A percentile compares a stretch with the other conserved stretches of the same genome.
Evolutionary conservation across 1,140 invertebrate species (phyloP).

Genomic region (Luehdorfia chinensis): DNA sequence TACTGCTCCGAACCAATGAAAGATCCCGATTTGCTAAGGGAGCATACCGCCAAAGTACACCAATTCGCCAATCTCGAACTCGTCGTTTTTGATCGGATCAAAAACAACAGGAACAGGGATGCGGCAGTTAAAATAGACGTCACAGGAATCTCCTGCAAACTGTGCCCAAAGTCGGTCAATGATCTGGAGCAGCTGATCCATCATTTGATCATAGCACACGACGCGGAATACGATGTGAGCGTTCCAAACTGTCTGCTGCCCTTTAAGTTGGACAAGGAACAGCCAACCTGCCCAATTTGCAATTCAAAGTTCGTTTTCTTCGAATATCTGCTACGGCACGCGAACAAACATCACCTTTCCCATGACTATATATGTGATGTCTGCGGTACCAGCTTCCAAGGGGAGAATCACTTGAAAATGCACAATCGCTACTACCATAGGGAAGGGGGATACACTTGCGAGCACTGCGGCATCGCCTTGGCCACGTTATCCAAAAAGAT

Average conservation of each 20-base stretch:
- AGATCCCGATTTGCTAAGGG: conserved; percentile 42
- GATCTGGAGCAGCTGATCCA: conserved; percentile 55
- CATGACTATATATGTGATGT: conserved; percentile 68
- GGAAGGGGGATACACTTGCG: conserved; percentile 59
- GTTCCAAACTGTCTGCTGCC: conserved; percentile 61
- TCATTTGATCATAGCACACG: conserved; percentile 65
- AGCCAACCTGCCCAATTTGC: conserved; percentile 55
- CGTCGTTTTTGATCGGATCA: conserved; percentile 50
- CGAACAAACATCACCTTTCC: conserved; percentile 59
- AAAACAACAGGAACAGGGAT: conserved; percentile 62
- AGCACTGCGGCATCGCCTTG: conserved; percentile 46
- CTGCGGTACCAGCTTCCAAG: conserved; percentile 64
- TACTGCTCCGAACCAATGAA: conserved; percentile 60
- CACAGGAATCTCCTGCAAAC: conserved; percentile 49
- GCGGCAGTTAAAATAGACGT: conserved; percentile 67
- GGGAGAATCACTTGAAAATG: conserved; percentile 65
- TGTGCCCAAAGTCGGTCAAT: conserved; percentile 38
- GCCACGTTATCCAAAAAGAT: conserved; percentile 59
- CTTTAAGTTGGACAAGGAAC: conserved; percentile 57
- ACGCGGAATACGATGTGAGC: conserved; percentile 62
- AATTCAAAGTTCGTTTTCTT: conserved; percentile 65
- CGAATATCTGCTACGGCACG: conserved; percentile 58
- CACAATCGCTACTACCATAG: conserved; percentile 65
- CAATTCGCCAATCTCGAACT: conserved; percentile 55
- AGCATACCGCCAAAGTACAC: conserved; percentile 49